These are phyloP conservation scores for Tympanuchus pallidicinctus DNA, from an alignment of 2,113 vertebrate genomes.

Conservation along the genomic window DNA sequence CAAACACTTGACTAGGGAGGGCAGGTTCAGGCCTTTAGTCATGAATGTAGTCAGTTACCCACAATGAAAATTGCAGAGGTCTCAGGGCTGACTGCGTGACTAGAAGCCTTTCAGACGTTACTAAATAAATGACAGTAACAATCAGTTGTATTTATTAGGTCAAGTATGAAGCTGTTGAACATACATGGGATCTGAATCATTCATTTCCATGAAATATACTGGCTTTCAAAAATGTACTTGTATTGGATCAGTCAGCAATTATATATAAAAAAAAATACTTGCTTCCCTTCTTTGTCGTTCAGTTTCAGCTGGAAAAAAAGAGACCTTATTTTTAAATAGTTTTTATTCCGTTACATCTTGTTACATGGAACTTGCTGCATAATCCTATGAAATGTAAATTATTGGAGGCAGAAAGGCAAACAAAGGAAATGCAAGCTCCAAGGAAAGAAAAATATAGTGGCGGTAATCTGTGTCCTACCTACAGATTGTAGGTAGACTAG, in stretches of 20 bases:
- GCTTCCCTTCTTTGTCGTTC: not conserved
- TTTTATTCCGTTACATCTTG: not conserved
- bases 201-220: not conserved
- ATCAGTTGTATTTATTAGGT: not conserved
- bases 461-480: not conserved
- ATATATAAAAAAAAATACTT: conserved; percentile 1
- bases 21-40: not conserved
- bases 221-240: not conserved
- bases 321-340: not conserved
- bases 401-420: not conserved
- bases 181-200: not conserved
- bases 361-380: not conserved
- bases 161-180: not conserved
- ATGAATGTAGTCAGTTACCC: not conserved
- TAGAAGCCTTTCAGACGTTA: conserved; percentile 3
- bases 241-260: not conserved
- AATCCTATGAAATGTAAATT: not conserved
- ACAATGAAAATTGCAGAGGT: not conserved
- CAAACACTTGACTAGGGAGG: not conserved
- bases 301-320: not conserved
- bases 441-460: not conserved
- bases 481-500: not conserved
- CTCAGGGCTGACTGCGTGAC: not conserved
- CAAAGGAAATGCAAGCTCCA: not conserved
- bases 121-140: not conserved